These are phyloP conservation scores for Lycaon pictus DNA, from an alignment of 2,113 vertebrate genomes.

Conservation along the genomic window DNA sequence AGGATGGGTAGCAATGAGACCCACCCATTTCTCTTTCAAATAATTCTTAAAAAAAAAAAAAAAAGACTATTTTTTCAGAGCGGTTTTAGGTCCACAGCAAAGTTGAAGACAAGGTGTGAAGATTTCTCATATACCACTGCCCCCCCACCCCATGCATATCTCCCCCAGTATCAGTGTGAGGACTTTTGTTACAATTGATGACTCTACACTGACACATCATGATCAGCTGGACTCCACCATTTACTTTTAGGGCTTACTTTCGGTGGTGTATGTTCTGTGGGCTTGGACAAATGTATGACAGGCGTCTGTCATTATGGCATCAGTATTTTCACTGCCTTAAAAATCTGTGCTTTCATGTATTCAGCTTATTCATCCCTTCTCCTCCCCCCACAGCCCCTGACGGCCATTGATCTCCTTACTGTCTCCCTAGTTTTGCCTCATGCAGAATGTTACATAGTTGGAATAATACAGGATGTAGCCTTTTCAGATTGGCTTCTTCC, in stretches of 20 bases:
- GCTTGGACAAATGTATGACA: not conserved
- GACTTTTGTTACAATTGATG: not conserved
- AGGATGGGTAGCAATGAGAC: not conserved
- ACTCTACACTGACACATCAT: too few relatives aligned
- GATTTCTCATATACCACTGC: not conserved
- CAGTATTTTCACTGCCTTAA: not conserved
- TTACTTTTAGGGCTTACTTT: too few relatives aligned
- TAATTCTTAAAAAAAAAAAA: not conserved
- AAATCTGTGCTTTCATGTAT: not conserved
- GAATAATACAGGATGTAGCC: not conserved
- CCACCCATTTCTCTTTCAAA: not conserved
- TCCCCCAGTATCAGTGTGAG: too few relatives aligned
- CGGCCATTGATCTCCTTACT: not conserved
- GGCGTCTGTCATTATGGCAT: not conserved
- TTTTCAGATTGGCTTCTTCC: not conserved
- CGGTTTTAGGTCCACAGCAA: not conserved
- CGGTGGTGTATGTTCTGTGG: too few relatives aligned
- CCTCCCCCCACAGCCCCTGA: not conserved
- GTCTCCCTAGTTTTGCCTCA: not conserved
- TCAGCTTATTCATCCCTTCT: not conserved
- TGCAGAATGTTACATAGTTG: not conserved
- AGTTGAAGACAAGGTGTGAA: not conserved
- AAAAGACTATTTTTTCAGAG: not conserved
- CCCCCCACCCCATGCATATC: fast-evolving
- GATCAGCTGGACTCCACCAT: not conserved